These are phyloP conservation scores for Elmis aenea DNA, from an alignment of 2,888 invertebrate species.

Conservation along the genomic window DNA sequence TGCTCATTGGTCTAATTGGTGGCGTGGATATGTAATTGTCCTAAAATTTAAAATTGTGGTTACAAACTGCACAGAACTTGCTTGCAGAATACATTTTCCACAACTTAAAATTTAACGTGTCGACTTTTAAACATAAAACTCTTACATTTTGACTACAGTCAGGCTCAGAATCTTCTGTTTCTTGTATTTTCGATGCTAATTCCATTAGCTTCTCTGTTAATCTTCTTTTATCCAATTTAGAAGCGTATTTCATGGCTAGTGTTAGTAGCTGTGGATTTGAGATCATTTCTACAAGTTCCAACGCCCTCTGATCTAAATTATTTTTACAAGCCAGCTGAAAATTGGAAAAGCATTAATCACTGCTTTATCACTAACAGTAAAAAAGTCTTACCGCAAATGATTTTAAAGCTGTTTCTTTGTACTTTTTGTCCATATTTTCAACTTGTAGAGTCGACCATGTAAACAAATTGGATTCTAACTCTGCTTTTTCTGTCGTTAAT, in stretches of 20 bases:
- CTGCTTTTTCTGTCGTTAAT: constrained; percentile 68
- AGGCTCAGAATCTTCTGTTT: constrained; percentile 6
- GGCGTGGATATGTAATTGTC: constrained; percentile 18
- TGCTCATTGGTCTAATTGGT: constrained; percentile 21
- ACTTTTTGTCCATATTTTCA: constrained; percentile 61
- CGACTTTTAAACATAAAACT: no score
- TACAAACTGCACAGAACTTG: background rate
- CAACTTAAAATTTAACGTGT: no score
- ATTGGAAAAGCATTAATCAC: background rate
- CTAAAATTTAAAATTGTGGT: constrained; percentile 10
- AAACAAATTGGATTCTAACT: constrained; percentile 70
- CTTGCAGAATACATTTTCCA: background rate
- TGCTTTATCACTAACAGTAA: constrained; percentile 5
- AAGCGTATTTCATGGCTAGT: constrained; percentile 85
- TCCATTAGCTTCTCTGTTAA: constrained; percentile 70
- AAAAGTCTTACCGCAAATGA: constrained; percentile 72
- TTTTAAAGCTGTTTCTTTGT: constrained; percentile 78
- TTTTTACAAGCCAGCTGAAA: constrained; percentile 75
- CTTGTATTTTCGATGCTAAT: constrained; percentile 30
- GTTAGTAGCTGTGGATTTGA: constrained; percentile 72
- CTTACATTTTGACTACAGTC: no score
- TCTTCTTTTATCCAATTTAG: constrained; percentile 68
- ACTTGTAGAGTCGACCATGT: constrained; percentile 59
- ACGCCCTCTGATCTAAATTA: constrained; percentile 78
- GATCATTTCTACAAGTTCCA: constrained; percentile 80